These are phyloP conservation scores for Damaliscus lunatus DNA, from an alignment of 2,113 vertebrate species.

Conservation along the genomic window DNA sequence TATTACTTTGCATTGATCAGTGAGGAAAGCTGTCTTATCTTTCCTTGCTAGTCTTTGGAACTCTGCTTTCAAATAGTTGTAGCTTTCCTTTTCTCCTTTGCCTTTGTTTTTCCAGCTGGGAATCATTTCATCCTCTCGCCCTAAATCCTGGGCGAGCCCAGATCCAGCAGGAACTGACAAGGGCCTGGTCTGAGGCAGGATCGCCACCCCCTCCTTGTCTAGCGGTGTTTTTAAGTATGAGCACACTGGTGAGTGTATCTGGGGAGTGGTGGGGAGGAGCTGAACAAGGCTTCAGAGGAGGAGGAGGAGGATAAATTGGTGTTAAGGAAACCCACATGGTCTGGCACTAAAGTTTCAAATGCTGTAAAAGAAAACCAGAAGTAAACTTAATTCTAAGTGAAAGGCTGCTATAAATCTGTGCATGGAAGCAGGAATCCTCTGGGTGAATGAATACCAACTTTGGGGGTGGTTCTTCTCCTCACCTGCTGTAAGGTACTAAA, in stretches of 20 bases:
- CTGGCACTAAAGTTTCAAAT: neutral
- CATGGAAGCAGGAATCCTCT: neutral
- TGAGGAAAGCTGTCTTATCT: neutral
- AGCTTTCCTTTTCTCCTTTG: neutral
- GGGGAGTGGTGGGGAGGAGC: too few species aligned
- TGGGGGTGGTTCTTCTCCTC: fast-evolving
- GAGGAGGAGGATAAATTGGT: neutral
- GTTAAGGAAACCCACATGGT: neutral
- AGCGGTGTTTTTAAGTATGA: neutral
- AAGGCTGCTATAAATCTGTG: neutral
- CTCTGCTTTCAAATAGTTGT: neutral
- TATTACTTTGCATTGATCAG: neutral
- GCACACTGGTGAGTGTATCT: neutral
- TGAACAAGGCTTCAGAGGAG: neutral
- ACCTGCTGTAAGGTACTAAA: neutral
- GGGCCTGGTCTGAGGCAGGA: neutral
- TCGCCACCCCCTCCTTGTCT: neutral
- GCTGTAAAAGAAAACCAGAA: neutral
- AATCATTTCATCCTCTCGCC: constrained; percentile 63
- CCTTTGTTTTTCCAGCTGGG: constrained; percentile 77
- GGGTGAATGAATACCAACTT: neutral
- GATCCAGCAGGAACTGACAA: constrained; percentile 35
- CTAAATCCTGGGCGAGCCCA: constrained; percentile 25
- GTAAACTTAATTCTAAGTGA: neutral
- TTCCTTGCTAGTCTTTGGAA: neutral